Base-by-base conservation (phyloP, 2,797 vertebrate genomes). In the Psittacula derbiana region DNA sequence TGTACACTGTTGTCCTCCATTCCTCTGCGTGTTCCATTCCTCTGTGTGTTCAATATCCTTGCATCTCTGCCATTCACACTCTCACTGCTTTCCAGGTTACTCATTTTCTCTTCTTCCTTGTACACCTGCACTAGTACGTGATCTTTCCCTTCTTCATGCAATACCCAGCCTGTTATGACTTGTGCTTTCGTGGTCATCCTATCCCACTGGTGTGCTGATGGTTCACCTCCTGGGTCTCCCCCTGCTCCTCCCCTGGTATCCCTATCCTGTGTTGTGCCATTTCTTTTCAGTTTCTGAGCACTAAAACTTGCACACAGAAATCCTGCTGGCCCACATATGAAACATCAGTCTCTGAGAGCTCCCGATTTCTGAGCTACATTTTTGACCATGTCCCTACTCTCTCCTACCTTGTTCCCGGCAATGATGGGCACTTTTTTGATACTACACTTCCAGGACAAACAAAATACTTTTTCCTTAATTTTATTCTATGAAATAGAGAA, bases 1-100 rank as follows among this genome's bases (percentile, higher is more conserved):
- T 2, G 1, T 19, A 24, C 1, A 2, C 1, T 6, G 1, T 31
- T 50, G 28, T 47, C 28, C 53, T 71, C 38, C 3, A 2, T 15
- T 86, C 12, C 11, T 62, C 74, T 24, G 44, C 4, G 4, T 58
- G 8, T 12, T 55, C 53, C 53, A n/a, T 55, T 55, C 53, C 13
- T 57, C 53, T 60, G 49, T 12, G 12, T 60, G 49, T 21, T 80
- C n/a, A 43, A 1, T 6, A 21, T 13, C 20, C n/a, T 44, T 0
- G 0, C 18, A 28, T 30, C 21, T 66, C 74, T 67, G 44, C 21
- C 80, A 8, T 27, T 61, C 12, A 19, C 5, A 23, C 27, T 81
- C 11, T 70, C 69, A 36, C 30, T 20, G 36, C n/a, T 83, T 91
- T 40, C 66, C 44, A 61, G 31, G 6, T 66, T 30, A 46, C 23